phyloP scores from a whole-genome alignment of 2,113 vertebrate species.

The Pungitius pungitius region DNA sequence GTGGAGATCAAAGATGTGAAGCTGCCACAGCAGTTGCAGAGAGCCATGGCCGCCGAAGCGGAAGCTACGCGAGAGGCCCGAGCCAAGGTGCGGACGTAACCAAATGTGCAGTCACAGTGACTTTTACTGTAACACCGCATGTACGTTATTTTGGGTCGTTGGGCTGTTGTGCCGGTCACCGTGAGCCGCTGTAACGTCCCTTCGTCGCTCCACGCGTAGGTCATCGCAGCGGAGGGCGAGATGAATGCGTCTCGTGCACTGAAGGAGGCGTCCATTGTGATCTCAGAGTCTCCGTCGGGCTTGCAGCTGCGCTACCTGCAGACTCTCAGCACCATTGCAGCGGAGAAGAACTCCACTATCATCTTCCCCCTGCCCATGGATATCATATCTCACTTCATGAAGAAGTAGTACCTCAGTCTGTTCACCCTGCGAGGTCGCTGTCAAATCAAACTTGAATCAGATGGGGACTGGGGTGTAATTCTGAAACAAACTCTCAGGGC shows the following conservation, averaged over 20 bases:
- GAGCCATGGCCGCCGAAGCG: slow-evolving; percentile 89
- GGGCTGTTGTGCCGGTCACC: neutral
- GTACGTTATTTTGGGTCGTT: neutral
- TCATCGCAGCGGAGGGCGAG: slow-evolving; percentile 85
- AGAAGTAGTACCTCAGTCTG: slow-evolving; percentile 55
- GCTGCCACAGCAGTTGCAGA: slow-evolving; percentile 87
- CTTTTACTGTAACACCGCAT: too few relatives aligned
- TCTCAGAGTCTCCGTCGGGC: slow-evolving; percentile 82
- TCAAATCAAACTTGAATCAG: neutral
- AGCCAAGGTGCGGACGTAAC: slow-evolving; percentile 82
- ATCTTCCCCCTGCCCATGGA: slow-evolving; percentile 91
- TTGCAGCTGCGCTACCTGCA: slow-evolving; percentile 90
- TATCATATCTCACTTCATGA: slow-evolving; percentile 78
- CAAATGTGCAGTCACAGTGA: neutral
- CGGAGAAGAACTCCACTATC: slow-evolving; percentile 92
- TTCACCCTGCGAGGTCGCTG: neutral
- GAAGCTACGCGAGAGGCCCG: slow-evolving; percentile 86
- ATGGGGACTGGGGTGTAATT: neutral
- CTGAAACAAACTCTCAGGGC: neutral
- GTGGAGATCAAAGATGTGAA: slow-evolving; percentile 92
- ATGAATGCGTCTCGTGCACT: slow-evolving; percentile 89
- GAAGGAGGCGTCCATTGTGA: slow-evolving; percentile 87
- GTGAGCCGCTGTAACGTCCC: neutral
- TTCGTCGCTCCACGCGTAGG: slow-evolving; percentile 49
- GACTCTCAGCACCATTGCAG: slow-evolving; percentile 84